Conservation (phyloP, 2,797 vertebrate species). For the Apogon talboti region DNA sequence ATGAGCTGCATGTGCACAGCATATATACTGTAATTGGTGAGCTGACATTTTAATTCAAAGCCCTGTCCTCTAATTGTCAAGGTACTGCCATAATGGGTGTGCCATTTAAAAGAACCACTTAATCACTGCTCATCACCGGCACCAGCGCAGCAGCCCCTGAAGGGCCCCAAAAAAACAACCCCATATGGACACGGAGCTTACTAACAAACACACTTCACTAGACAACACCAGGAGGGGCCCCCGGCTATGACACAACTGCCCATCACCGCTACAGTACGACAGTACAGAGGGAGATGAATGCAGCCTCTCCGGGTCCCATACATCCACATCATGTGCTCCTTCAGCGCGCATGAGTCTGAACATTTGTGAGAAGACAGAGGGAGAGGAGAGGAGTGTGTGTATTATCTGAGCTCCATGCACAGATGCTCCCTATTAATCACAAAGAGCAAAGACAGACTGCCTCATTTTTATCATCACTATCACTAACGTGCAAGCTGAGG, state of each 20-base stretch:
- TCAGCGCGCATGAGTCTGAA: conserved; percentile 19
- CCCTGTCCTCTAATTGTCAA: conserved; percentile 54
- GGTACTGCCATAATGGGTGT: conserved; percentile 58
- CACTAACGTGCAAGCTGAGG: conserved; percentile 52
- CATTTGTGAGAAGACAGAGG: conserved; percentile 13
- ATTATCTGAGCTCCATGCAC: conserved; percentile 68
- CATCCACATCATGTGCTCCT: conserved; percentile 45
- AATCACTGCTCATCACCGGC: conserved; percentile 52
- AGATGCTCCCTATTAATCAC: conserved; percentile 79
- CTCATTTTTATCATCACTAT: conserved; percentile 74
- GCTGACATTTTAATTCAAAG: conserved; percentile 74
- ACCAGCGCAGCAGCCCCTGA: conserved; percentile 20
- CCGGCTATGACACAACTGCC: conserved; percentile 34
- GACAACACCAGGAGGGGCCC: conserved; percentile 8
- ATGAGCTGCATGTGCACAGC: conserved; percentile 36
- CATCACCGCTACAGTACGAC: conserved; percentile 39
- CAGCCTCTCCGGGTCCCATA: conserved; percentile 43
- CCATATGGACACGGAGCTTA: conserved; percentile 21
- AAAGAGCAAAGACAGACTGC: conserved; percentile 70
- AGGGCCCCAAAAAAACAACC: conserved; percentile 29
- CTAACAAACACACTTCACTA: conserved; percentile 11
- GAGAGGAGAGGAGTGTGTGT: conserved; percentile 37
- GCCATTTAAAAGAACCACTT: conserved; percentile 62
- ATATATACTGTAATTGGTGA: conserved; percentile 56
- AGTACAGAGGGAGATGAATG: conserved; percentile 50